Base-by-base conservation (phyloP, 2,113 vertebrate species). In the Indicator maculatus region DNA sequence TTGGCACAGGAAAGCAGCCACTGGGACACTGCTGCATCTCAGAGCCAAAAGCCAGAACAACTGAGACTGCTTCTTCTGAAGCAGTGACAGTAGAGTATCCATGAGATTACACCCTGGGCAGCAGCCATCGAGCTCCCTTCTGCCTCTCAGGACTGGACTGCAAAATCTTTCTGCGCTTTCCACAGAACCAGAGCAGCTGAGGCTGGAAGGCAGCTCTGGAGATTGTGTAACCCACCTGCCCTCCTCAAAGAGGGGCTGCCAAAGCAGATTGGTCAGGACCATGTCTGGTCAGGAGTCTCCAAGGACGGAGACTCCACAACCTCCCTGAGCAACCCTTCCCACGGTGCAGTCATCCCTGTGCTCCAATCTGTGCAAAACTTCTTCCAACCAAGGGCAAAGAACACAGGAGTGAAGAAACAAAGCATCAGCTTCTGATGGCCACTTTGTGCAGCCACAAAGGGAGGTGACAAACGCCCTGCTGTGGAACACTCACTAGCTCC, bases 1-100 rank as follows among this genome's bases (percentile, higher is more conserved):
- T 91, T 95, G 90, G 71, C 78, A 73, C 31, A 8, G 69, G 74
- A 70, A 87, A 94, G 87, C 45, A 90, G 80, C 80, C 87, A 80
- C 94, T 8, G 39, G 76, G 70, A 33, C 86, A 83, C 45, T 41
- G 86, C 77, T 63, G 75, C 90, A 95, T 72, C 39, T 38, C 67
- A 6, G 50, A 85, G 24, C 52, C 67, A 90, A 95, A 89, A 1
- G 31, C 31, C 76, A 69, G 78, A 78, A 85, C 7, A 71, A 67
- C 60, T 2, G 67, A 74, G 59, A 14, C 17, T 41, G 45, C 73
- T 71, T 14, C 1, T 38, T 8, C 61, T 72, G 78, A 70, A 75
- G 78, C 1, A 45, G 11, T 3, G 45, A 8, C 7, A n/a, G n/a
- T 41, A 65, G 76, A 58, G 39, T 1, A 14, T 0, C 19, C 52